Evolutionary conservation across 2,113 vertebrate species (phyloP).

Genomic region (Phyllostomus discolor): DNA sequence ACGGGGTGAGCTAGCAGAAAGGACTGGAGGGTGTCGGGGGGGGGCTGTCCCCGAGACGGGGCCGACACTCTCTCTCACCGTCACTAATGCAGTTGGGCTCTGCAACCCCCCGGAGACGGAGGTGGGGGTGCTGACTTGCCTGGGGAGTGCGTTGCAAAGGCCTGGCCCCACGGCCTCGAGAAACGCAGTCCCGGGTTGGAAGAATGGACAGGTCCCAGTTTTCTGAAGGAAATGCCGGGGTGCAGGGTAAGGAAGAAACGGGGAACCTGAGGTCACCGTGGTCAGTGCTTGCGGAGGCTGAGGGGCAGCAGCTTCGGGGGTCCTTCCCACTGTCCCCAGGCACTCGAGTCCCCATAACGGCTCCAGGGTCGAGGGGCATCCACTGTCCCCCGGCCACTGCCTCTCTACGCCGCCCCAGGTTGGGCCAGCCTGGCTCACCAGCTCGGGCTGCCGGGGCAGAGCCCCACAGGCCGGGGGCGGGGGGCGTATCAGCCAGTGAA

Average conservation of each 20-base stretch:
- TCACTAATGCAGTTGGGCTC: rapidly evolving
- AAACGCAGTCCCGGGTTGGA: not conserved
- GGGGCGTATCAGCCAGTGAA: no score
- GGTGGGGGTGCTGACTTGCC: rapidly evolving
- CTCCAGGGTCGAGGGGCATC: not conserved
- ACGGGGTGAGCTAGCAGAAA: not conserved
- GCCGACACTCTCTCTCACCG: not conserved
- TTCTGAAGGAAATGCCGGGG: not conserved
- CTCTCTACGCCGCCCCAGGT: not conserved
- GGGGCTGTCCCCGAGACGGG: rapidly evolving
- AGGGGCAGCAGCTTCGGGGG: not conserved
- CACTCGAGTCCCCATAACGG: not conserved
- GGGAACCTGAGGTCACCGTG: rapidly evolving
- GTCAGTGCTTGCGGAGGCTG: not conserved
- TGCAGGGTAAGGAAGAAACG: not conserved
- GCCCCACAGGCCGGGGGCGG: no score
- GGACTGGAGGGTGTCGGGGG: rapidly evolving
- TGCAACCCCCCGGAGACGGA: not conserved
- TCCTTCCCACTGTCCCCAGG: not conserved
- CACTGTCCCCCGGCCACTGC: not conserved
- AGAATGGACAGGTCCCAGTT: not conserved
- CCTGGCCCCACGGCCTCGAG: not conserved
- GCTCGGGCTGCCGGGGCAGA: not conserved
- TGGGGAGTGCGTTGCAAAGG: not conserved
- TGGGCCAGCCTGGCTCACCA: not conserved